A percentile compares a stretch with the other conserved stretches of the same genome.
Evolutionary conservation across 2,113 vertebrate species (phyloP).

Genomic region (Carollia perspicillata): DNA sequence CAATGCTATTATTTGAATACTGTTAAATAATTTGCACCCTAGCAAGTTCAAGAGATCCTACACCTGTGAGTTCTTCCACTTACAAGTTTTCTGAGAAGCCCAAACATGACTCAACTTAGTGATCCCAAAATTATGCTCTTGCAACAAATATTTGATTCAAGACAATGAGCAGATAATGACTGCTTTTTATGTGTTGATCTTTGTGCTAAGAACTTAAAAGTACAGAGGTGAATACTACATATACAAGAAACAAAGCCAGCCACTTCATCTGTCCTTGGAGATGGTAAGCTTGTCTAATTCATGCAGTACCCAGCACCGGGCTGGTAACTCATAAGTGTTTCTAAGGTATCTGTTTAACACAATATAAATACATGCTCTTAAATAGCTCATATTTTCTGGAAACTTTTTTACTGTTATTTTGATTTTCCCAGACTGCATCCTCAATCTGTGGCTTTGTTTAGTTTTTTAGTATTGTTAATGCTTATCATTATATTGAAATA

Average conservation of each 20-base stretch:
- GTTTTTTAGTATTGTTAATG: neutral
- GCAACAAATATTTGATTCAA: neutral
- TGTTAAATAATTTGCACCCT: neutral
- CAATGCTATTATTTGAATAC: neutral
- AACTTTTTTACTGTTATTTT: neutral
- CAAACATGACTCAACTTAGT: neutral
- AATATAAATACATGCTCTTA: neutral
- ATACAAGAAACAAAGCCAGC: neutral
- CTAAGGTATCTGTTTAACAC: neutral
- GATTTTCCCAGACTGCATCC: neutral
- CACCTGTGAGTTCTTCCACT: neutral
- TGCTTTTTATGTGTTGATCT: neutral
- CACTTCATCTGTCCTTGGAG: neutral
- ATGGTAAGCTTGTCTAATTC: neutral
- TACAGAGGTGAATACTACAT: neutral
- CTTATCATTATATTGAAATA: slow-evolving; percentile 13
- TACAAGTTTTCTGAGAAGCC: neutral
- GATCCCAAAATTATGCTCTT: neutral
- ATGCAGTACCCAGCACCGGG: neutral
- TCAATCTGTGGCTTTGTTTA: neutral
- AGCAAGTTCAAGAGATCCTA: neutral
- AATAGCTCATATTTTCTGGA: neutral
- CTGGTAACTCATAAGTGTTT: neutral
- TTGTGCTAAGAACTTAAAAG: neutral
- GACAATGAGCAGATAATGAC: neutral